A percentile compares a stretch with the other conserved stretches of the same genome.
These are phyloP conservation scores for Cricetomys ansorgei DNA, from an alignment of 2,113 vertebrate species.

Conservation along the genomic window DNA sequence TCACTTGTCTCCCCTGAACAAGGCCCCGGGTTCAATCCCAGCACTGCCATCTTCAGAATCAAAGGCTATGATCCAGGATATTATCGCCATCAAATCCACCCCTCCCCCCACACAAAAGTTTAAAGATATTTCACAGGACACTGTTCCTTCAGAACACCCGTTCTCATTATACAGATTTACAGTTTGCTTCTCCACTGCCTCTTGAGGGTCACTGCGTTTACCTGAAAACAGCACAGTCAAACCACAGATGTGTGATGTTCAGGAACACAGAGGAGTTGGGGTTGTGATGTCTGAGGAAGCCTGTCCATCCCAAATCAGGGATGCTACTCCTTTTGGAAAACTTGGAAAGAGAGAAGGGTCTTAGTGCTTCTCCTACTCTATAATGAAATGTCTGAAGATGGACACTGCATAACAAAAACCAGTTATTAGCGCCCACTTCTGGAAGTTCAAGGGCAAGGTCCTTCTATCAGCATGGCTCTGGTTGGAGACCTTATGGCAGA, in stretches of 20 bases:
- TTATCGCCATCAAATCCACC: background rate
- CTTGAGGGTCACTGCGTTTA: background rate
- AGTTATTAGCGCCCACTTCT: background rate
- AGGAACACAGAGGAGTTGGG: background rate
- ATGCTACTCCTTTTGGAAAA: background rate
- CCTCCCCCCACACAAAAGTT: background rate
- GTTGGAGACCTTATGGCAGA: background rate
- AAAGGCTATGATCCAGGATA: background rate
- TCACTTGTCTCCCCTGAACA: background rate
- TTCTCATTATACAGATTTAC: background rate
- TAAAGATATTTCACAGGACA: background rate
- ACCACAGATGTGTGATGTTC: background rate
- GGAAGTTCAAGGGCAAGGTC: background rate
- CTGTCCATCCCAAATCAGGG: background rate
- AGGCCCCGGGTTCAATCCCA: background rate
- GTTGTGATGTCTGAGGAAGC: background rate
- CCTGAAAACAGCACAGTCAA: background rate
- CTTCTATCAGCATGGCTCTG: background rate
- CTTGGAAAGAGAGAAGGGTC: background rate
- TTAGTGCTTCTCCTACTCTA: too few species aligned
- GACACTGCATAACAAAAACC: background rate
- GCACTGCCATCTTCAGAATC: background rate
- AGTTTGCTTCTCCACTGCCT: background rate
- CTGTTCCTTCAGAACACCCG: background rate
- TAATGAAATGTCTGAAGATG: background rate